A percentile compares a stretch with the other conserved stretches of the same genome.
These are phyloP conservation scores for Nycticryphes semicollaris DNA, from an alignment of 2,113 vertebrate species.

Conservation along the genomic window DNA sequence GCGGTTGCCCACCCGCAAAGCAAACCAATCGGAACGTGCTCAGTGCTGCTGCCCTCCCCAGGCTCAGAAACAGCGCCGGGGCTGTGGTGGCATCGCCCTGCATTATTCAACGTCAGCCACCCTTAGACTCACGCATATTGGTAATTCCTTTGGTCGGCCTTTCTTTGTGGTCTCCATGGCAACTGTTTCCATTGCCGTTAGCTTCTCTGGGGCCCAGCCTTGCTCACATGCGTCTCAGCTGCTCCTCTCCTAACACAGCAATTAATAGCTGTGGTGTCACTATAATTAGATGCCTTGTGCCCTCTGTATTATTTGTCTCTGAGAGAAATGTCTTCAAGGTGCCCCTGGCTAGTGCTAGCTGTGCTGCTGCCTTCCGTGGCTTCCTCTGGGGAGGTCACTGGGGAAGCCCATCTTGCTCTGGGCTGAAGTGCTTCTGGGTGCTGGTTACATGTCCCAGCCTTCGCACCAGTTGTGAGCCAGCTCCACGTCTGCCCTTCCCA, in stretches of 20 bases:
- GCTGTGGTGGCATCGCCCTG: background rate
- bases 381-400: background rate
- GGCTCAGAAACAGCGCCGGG: background rate
- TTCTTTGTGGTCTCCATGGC: conserved; percentile 82
- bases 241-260: conserved; percentile 59
- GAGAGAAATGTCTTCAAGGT: background rate
- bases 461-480: background rate
- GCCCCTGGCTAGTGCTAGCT: background rate
- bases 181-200: conserved; percentile 81
- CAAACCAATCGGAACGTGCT: background rate
- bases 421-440: background rate
- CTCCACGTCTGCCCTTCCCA: background rate
- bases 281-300: conserved; percentile 23
- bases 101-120: conserved; percentile 74
- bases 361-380: background rate
- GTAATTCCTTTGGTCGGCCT: conserved; percentile 81
- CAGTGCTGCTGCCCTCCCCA: background rate
- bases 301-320: background rate
- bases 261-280: conserved; percentile 49
- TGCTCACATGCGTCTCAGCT: conserved; percentile 71
- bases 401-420: no score
- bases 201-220: conserved; percentile 82
- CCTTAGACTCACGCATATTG: conserved; percentile 75
- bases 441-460: background rate
- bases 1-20: background rate